Conservation (phyloP, 1,140 invertebrate species). For the Bradynema listronoti region DNA sequence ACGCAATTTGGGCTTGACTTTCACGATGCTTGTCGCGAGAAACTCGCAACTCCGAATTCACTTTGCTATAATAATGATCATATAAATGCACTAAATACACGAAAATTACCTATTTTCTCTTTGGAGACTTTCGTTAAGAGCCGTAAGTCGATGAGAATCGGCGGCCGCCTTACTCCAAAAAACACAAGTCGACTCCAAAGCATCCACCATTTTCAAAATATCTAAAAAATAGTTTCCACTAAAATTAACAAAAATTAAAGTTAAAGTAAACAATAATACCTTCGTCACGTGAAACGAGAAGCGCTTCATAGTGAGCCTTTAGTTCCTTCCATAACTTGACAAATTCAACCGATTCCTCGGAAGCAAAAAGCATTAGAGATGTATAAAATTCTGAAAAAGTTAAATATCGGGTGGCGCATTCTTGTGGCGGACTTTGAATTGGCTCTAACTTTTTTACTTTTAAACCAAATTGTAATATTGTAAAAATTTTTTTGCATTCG, state of each 20-base stretch:
- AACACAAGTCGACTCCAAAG: background rate
- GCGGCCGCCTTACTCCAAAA: background rate
- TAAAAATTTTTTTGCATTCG: too few species aligned
- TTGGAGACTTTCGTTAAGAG: background rate
- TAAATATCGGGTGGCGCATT: too few species aligned
- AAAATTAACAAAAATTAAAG: too few species aligned
- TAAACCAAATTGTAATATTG: too few species aligned
- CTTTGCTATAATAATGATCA: background rate
- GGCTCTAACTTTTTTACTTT: too few species aligned
- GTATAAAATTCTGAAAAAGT: too few species aligned
- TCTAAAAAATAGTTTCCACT: too few species aligned
- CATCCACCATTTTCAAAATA: background rate
- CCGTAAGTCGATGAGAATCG: background rate
- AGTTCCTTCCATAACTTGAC: background rate
- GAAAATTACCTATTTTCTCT: conserved; percentile 1
- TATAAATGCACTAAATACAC: too few species aligned
- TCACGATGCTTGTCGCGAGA: conserved; percentile 6
- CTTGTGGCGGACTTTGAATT: too few species aligned
- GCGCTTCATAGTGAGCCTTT: background rate
- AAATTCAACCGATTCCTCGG: background rate
- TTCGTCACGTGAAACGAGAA: background rate
- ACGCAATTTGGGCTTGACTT: background rate
- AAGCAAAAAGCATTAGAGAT: too few species aligned
- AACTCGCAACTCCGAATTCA: background rate
- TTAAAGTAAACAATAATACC: too few species aligned